Percentiles rank a stretch among this genome's conserved stretches.
These are phyloP conservation scores for Oryzias melastigma DNA, from an alignment of 2,113 vertebrate genomes.

Conservation along the genomic window DNA sequence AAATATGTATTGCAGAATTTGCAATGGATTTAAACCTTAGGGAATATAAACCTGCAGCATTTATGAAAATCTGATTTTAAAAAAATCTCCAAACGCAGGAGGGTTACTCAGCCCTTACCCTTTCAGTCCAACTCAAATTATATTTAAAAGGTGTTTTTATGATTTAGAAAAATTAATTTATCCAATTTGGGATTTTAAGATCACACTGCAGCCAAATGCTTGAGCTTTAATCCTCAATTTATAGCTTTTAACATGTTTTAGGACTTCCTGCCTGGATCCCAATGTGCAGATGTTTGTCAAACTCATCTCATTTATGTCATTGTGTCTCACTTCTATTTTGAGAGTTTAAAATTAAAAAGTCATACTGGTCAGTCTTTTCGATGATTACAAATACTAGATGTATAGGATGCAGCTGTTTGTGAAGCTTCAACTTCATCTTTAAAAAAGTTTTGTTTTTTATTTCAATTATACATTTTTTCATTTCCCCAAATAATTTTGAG, in stretches of 20 bases:
- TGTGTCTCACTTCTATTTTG: slow-evolving; percentile 18
- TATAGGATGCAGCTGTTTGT: background rate
- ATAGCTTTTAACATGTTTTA: slow-evolving; percentile 6
- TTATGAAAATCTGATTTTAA: background rate
- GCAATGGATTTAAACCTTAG: background rate
- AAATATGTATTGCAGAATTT: background rate
- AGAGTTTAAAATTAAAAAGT: slow-evolving; percentile 23
- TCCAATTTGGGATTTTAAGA: slow-evolving; percentile 7
- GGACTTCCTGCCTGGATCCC: slow-evolving; percentile 7
- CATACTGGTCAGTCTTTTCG: slow-evolving; percentile 9
- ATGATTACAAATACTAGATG: background rate
- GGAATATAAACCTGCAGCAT: background rate
- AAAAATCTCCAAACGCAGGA: no score
- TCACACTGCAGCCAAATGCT: background rate
- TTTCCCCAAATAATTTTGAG: no score
- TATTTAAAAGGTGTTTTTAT: background rate
- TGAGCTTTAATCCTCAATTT: slow-evolving; percentile 18
- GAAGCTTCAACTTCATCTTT: background rate
- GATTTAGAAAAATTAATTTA: background rate
- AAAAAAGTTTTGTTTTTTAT: no score
- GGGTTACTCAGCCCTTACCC: no score
- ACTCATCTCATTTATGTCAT: slow-evolving; percentile 14
- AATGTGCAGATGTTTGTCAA: slow-evolving; percentile 41
- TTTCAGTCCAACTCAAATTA: background rate
- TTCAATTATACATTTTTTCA: no score